A percentile compares a stretch with the other conserved stretches of the same genome.
Evolutionary conservation across 2,888 invertebrate species (phyloP).

Genomic region (Anorthoa munda): DNA sequence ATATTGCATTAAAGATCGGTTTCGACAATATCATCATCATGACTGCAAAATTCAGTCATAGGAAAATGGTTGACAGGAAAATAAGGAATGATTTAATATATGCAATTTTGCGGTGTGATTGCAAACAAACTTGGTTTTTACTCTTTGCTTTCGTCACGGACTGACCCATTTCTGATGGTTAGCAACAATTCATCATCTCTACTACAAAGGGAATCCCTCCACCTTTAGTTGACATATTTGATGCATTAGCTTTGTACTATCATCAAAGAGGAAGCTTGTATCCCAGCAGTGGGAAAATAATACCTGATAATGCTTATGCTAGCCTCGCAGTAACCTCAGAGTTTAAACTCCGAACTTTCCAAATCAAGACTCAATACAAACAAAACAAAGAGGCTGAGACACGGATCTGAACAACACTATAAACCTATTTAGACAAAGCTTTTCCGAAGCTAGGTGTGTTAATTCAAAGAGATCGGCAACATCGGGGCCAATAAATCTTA

Average conservation of each 20-base stretch:
- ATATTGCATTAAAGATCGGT: constrained; percentile 1
- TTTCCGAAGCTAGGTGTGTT: background rate
- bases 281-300: background rate
- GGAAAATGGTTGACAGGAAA: constrained; percentile 13
- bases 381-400: background rate
- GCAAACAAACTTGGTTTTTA: constrained; percentile 13
- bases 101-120: constrained; percentile 3
- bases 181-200: constrained; percentile 2
- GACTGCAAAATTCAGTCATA: background rate
- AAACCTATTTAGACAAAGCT: constrained; percentile 18
- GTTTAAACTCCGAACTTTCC: background rate
- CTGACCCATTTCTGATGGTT: background rate
- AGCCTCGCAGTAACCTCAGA: background rate
- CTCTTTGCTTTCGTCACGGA: constrained; percentile 28
- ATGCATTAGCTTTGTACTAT: background rate
- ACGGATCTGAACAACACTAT: constrained; percentile 5
- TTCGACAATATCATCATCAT: background rate
- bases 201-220: background rate
- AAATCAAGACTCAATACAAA: background rate
- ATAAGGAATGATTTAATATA: background rate
- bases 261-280: background rate
- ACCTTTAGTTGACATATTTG: background rate
- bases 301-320: background rate
- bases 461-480: background rate
- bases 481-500: constrained; percentile 4